These are phyloP conservation scores for Talpa occidentalis DNA, from an alignment of 2,113 vertebrate genomes.

Conservation along the genomic window DNA sequence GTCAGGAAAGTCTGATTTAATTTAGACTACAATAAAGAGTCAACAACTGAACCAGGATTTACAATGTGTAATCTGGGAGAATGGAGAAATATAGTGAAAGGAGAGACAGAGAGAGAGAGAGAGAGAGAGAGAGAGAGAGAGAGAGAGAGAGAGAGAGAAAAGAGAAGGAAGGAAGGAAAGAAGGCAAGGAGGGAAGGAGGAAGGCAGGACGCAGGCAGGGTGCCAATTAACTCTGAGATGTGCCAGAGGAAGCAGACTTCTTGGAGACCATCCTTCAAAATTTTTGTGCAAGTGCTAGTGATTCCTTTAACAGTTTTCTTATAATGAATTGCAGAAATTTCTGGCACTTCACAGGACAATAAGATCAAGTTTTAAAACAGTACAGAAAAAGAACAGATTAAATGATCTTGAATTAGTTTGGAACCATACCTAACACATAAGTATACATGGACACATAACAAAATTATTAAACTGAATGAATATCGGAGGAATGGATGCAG, in stretches of 20 bases:
- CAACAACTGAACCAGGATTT: neutral
- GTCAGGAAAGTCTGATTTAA: neutral
- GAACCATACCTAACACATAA: neutral
- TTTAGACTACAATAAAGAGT: neutral
- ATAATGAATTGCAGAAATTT: neutral
- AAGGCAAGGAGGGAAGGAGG: no score
- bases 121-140: no score
- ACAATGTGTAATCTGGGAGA: neutral
- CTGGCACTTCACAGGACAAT: neutral
- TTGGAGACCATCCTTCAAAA: neutral
- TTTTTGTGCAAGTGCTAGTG: neutral
- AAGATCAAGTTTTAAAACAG: constrained; percentile 2
- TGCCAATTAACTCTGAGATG: neutral
- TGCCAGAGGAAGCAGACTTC: neutral
- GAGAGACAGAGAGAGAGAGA: neutral
- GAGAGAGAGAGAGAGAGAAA: no score
- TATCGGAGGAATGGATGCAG: neutral
- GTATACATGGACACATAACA: neutral
- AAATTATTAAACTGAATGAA: neutral
- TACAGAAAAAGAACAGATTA: neutral
- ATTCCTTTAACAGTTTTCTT: constrained; percentile 16
- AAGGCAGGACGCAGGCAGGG: neutral
- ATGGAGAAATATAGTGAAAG: neutral
- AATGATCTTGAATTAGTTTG: constrained; percentile 35
- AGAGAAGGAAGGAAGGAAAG: no score